Evolutionary conservation across 2,113 vertebrate genomes (phyloP).

Genomic region (Tympanuchus pallidicinctus): DNA sequence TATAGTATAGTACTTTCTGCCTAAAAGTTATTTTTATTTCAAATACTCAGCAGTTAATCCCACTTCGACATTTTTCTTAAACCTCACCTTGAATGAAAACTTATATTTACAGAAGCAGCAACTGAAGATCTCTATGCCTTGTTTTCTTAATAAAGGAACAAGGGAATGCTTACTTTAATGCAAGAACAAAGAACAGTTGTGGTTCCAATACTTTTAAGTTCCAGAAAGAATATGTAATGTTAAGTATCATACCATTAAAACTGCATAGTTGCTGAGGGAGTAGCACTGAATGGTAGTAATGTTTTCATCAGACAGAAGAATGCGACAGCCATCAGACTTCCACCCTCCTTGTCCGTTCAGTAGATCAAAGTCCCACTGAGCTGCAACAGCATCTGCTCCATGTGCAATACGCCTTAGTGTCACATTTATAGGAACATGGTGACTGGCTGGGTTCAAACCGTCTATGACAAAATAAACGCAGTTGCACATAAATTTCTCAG

Average conservation of each 20-base stretch:
- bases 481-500: background rate
- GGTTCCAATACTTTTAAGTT: background rate
- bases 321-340: conserved; percentile 90
- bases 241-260: conserved; percentile 87
- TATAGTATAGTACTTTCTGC: background rate
- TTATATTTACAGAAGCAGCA: background rate
- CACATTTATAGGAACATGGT: conserved; percentile 86
- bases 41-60: background rate
- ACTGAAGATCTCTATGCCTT: background rate
- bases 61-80: background rate
- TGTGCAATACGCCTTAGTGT: conserved; percentile 89
- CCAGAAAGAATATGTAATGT: background rate
- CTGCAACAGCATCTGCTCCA: conserved; percentile 89
- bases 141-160: background rate
- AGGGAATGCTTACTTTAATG: background rate
- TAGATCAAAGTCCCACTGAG: conserved; percentile 92
- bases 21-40: background rate
- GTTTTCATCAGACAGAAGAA: conserved; percentile 90
- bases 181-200: background rate
- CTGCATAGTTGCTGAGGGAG: conserved; percentile 92
- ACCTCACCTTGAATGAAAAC: background rate
- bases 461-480: conserved; percentile 77
- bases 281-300: conserved; percentile 92
- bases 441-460: conserved; percentile 76
- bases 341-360: conserved; percentile 92